Percentiles rank a stretch among this genome's conserved stretches.
Evolutionary conservation across 2,797 vertebrate species (phyloP).

Genomic region (Trematomus bernacchii): DNA sequence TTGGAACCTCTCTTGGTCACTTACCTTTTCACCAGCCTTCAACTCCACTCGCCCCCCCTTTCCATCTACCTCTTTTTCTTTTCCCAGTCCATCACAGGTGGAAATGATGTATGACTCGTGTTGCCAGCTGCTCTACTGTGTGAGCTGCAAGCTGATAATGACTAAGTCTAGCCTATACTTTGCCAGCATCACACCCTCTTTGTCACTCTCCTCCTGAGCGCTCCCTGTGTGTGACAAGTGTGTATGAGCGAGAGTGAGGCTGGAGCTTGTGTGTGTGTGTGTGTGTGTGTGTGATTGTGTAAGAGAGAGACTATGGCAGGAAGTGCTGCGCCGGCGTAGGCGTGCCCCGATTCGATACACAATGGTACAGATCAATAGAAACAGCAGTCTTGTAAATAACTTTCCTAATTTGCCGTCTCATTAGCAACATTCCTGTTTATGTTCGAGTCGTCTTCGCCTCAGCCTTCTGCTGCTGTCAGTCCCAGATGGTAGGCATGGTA

Average conservation of each 20-base stretch:
- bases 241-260: constrained; percentile 23
- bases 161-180: constrained; percentile 62
- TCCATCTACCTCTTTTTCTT: background rate
- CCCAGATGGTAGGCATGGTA: constrained; percentile 78
- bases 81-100: constrained; percentile 66
- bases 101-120: constrained; percentile 78
- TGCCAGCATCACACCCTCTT: constrained; percentile 55
- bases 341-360: background rate
- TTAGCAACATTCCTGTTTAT: constrained; percentile 71
- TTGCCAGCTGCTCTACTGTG: constrained; percentile 61
- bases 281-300: background rate
- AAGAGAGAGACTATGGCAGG: background rate
- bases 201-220: constrained; percentile 49
- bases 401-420: constrained; percentile 75
- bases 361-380: constrained; percentile 60
- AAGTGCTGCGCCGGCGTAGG: background rate
- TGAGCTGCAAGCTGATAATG: constrained; percentile 77
- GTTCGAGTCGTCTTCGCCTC: constrained; percentile 58
- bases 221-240: constrained; percentile 59
- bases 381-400: constrained; percentile 69
- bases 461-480: constrained; percentile 75
- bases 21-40: constrained; percentile 40
- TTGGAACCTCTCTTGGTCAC: constrained; percentile 42
- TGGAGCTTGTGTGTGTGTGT: constrained; percentile 12
- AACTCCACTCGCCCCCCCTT: background rate